Base-by-base conservation (phyloP, 2,888 invertebrate species). In the Papilio protenor region DNA sequence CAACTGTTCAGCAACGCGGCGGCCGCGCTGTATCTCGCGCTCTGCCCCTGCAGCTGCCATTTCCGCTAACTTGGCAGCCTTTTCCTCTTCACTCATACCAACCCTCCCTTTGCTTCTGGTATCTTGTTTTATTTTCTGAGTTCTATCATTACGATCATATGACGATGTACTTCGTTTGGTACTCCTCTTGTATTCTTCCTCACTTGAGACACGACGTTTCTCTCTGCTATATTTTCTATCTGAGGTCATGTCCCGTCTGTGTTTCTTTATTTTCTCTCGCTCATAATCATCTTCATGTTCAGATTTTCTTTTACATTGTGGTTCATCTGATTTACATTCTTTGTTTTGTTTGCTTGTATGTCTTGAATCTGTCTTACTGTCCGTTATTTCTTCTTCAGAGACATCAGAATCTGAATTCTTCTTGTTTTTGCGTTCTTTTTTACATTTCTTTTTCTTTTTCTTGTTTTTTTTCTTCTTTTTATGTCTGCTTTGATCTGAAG, bases 31-130 rank as follows among this genome's bases (percentile, higher is more conserved):
- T 59, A 94, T 93, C 86, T 97, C 97, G 0, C 97, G 95, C 94
- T 96, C 95, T 1, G 91, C 91, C 0, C 98, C 98, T 87, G 98
- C 97, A 14, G 96, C 95, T 95, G 97, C 96, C 99, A 99, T 99
- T 90, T 97, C 98, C 73, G 91, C 91, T 79, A 94, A 81, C 77
- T 94, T 95, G 69, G 97, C 95, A 64, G 96, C 95, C 78, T 94
- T 94, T 86, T 98, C 97, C 57, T 85, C 87, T 70, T 86, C 88
- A 81, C 87, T 92, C 79, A 93, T 81, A 49, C 84, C 86, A 66
- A 81, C 83, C 40, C 80, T 81, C 78, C 74, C 85, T 75, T 80
- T 79, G n/a, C 45, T 86, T 84, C 78, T 85, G 85, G 57, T 83
- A 86, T 71, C 83, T 83, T 77, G 80, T 81, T 76, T 81, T 86